These are phyloP conservation scores for Martes martes DNA, from an alignment of 2,113 vertebrate genomes.

Conservation along the genomic window DNA sequence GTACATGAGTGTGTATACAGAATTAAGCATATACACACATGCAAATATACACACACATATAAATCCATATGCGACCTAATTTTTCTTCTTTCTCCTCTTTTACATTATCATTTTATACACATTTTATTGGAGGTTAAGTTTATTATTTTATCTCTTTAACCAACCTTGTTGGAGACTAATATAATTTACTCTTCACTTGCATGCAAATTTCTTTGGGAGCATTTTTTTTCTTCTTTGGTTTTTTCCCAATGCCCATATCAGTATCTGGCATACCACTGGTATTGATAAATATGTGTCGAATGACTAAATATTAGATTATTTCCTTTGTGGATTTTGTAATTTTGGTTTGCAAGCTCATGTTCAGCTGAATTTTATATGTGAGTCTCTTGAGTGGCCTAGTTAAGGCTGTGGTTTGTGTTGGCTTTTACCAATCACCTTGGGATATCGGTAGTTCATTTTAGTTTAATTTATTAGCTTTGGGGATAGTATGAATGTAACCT, in stretches of 20 bases:
- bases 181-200: background rate
- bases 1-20: background rate
- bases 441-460: background rate
- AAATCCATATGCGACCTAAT: accelerated
- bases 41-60: background rate
- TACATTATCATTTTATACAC: background rate
- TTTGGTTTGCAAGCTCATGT: background rate
- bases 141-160: background rate
- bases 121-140: background rate
- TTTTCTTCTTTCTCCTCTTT: background rate
- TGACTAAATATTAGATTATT: background rate
- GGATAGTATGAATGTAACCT: background rate
- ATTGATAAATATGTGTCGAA: background rate
- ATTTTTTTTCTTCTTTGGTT: background rate
- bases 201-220: background rate
- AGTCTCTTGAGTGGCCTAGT: background rate
- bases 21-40: background rate
- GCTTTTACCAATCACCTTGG: background rate
- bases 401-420: background rate
- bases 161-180: background rate
- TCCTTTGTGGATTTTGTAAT: background rate
- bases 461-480: background rate
- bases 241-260: background rate
- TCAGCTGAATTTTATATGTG: background rate
- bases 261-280: accelerated